Evolutionary conservation across 2,888 invertebrate genomes (phyloP).

Genomic region (Phalera bucephala): DNA sequence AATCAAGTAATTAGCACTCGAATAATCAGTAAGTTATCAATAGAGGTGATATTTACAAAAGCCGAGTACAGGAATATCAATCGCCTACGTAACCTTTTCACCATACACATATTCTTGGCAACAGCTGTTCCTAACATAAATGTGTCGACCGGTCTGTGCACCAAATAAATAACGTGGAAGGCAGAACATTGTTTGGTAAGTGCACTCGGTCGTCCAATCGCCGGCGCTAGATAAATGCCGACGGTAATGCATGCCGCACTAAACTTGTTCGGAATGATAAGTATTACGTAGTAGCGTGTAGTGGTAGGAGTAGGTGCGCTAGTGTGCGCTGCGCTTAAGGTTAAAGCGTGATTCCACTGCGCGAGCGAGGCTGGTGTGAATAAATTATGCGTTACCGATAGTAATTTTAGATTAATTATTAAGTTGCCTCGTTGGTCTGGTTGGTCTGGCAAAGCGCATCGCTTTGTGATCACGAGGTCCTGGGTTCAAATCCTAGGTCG

Average conservation of each 20-base stretch:
- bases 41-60: not conserved
- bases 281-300: not conserved
- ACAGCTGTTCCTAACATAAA: constrained; percentile 12
- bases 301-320: constrained; percentile 8
- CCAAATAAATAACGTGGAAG: constrained; percentile 21
- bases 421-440: too few species aligned
- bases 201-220: constrained; percentile 51
- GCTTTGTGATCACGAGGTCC: too few species aligned
- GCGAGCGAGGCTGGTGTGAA: too few species aligned
- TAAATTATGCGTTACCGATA: too few species aligned
- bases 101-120: not conserved
- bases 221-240: constrained; percentile 39
- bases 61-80: not conserved
- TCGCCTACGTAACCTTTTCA: not conserved
- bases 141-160: constrained; percentile 16
- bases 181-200: constrained; percentile 45
- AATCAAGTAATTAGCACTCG: too few species aligned
- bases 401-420: too few species aligned
- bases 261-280: constrained; percentile 17
- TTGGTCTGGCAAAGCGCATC: too few species aligned
- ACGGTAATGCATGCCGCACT: constrained; percentile 33
- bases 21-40: not conserved
- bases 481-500: too few species aligned
- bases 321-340: constrained; percentile 17
- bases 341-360: constrained; percentile 1